Percentiles rank a stretch among this genome's conserved stretches.
phyloP scores from a whole-genome alignment of 2,888 invertebrate species.

The Agrochola macilenta region DNA sequence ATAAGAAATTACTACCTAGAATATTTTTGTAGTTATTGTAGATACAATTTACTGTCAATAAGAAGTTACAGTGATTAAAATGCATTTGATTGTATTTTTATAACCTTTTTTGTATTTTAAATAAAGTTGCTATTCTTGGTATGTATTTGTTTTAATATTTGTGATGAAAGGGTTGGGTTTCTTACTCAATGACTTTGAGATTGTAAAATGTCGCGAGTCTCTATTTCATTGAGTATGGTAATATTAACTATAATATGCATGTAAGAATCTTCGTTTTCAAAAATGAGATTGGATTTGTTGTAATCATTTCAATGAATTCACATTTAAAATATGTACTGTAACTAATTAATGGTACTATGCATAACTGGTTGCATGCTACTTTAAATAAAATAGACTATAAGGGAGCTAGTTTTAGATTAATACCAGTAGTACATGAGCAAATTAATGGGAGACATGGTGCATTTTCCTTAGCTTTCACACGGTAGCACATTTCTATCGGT shows the following conservation, averaged over 20 bases:
- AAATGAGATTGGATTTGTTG: slow-evolving; percentile 40
- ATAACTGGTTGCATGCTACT: slow-evolving; percentile 80
- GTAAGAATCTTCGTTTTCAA: slow-evolving; percentile 44
- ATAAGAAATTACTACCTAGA: slow-evolving; percentile 81
- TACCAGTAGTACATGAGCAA: slow-evolving; percentile 79
- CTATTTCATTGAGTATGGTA: slow-evolving; percentile 55
- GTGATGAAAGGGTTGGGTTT: slow-evolving; percentile 41
- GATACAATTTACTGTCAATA: slow-evolving; percentile 79
- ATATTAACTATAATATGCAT: slow-evolving; percentile 63
- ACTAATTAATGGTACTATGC: slow-evolving; percentile 70
- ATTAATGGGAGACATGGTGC: slow-evolving; percentile 91
- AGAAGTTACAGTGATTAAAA: slow-evolving; percentile 87
- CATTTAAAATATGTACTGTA: slow-evolving; percentile 54
- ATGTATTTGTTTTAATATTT: slow-evolving; percentile 79
- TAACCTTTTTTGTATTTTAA: slow-evolving; percentile 90
- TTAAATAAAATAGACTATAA: slow-evolving; percentile 71
- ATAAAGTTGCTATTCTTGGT: slow-evolving; percentile 90
- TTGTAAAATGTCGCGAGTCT: slow-evolving; percentile 38
- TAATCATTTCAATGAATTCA: slow-evolving; percentile 46
- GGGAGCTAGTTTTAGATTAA: slow-evolving; percentile 73
- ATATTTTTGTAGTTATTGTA: slow-evolving; percentile 82
- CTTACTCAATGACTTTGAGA: slow-evolving; percentile 54
- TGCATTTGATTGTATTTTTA: slow-evolving; percentile 90
- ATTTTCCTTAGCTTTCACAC: slow-evolving; percentile 86
- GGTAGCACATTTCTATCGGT: slow-evolving; percentile 82